phyloP scores from a whole-genome alignment of 2,888 invertebrate genomes.

The Xanthorhoe spadicearia region DNA sequence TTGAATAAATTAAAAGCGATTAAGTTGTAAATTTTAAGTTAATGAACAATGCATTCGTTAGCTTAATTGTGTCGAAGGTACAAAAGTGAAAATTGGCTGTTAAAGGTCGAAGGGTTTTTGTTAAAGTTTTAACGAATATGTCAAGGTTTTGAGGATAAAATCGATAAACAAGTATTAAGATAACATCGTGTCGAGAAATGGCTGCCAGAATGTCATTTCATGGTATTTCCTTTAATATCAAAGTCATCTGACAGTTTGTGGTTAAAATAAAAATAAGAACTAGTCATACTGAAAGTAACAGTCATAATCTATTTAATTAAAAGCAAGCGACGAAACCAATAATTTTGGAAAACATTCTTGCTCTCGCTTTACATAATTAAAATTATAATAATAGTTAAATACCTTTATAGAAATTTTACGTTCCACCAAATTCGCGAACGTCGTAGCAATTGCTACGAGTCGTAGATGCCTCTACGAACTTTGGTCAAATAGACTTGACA shows the following conservation, averaged over 20 bases:
- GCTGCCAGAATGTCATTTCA: conserved; percentile 1
- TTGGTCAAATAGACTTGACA: neutral
- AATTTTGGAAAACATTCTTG: no score
- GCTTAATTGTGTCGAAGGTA: conserved; percentile 36
- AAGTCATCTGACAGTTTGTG: conserved; percentile 15
- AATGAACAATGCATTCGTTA: conserved; percentile 38
- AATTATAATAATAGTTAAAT: no score
- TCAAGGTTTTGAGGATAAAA: conserved; percentile 32
- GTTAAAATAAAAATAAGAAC: neutral
- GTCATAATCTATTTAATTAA: no score
- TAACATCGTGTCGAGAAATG: conserved; percentile 18
- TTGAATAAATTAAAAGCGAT: conserved; percentile 54
- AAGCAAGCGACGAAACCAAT: no score
- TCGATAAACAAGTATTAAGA: conserved; percentile 14
- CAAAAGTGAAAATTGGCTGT: conserved; percentile 24
- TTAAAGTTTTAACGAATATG: conserved; percentile 27
- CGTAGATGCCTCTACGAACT: conserved; percentile 17
- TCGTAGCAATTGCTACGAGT: conserved; percentile 15
- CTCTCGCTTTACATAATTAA: no score
- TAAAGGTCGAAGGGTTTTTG: conserved; percentile 30
- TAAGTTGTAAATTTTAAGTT: conserved; percentile 54
- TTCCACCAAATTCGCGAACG: conserved; percentile 9
- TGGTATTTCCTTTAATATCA: conserved; percentile 18
- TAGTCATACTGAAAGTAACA: no score
- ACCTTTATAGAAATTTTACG: no score